Base-by-base conservation (phyloP, 2,113 vertebrate genomes). In the Vicugna pacos region DNA sequence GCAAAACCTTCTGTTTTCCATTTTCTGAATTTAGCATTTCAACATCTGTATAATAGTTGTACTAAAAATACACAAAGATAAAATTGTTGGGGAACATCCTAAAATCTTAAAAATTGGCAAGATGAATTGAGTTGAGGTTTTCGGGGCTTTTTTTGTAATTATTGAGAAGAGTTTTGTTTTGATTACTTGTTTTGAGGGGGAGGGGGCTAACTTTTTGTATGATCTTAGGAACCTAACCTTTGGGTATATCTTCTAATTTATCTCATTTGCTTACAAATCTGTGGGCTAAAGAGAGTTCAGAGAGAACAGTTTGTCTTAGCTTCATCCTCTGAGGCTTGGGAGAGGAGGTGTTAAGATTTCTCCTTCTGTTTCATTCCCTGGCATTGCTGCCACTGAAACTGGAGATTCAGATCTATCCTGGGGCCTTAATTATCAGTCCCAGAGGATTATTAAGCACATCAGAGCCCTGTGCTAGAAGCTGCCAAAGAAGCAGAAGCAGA, bases 41-140 rank as follows among this genome's bases (percentile, higher is more conserved):
- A 95, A 98, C 95, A 97, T 98, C 97, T 98, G 95, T 95, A 82
- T 96, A 89, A 97, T 96, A 97, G 96, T 95, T 48, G 52, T 79
- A 81, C 95, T 98, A 97, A 97, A 97, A 97, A 86, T 97, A 96
- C 88, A 95, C 88, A 96, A 83, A 95, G 93, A 83, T 85, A 50
- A 89, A 95, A 75, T 86, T 83, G 10, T 91, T 80, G 95, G 69
- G 72, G 82, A 88, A 89, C 50, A 72, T 77, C 35, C 32, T 32
- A 83, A 35, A 85, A 65, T 89, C 72, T 97, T 96, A 79, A 19
- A 97, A 97, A 92, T 75, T 62, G 87, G 24, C 42, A 67, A 94
- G 95, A 84, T 13, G 62, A 96, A 97, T 91, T 92, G 50, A 90
- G 52, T 52, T 84, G 94, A 65, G 81, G 16, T 90, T 52, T 81